These are phyloP conservation scores for Leucoma salicis DNA, from an alignment of 2,888 invertebrate genomes.

Conservation along the genomic window DNA sequence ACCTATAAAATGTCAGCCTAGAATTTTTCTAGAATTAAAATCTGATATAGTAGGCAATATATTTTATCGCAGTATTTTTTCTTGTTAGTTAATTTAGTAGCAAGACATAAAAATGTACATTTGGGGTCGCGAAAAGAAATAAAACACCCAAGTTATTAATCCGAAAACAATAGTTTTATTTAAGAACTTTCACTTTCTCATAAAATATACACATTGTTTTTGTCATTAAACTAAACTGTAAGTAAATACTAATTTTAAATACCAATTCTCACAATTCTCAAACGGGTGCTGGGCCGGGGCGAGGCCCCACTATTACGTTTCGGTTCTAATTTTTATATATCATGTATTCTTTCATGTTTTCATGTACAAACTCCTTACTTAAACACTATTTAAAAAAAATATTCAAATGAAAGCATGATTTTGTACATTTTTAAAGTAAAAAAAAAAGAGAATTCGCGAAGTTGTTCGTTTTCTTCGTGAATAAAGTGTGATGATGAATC, in stretches of 20 bases:
- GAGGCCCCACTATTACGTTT: slow-evolving; percentile 53
- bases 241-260: slow-evolving; percentile 83
- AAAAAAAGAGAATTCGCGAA: slow-evolving; percentile 59
- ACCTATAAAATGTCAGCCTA: background rate
- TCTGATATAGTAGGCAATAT: too few species aligned
- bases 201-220: slow-evolving; percentile 83
- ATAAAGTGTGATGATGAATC: slow-evolving; percentile 78
- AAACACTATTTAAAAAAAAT: slow-evolving; percentile 74
- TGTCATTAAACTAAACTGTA: slow-evolving; percentile 82
- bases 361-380: slow-evolving; percentile 77
- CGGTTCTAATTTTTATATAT: slow-evolving; percentile 43
- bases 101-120: background rate
- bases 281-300: slow-evolving; percentile 52
- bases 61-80: background rate
- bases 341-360: slow-evolving; percentile 63
- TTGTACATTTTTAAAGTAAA: slow-evolving; percentile 78
- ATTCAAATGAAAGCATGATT: slow-evolving; percentile 78
- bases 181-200: slow-evolving; percentile 82
- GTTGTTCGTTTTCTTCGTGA: slow-evolving; percentile 60
- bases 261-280: slow-evolving; percentile 74
- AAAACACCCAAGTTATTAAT: slow-evolving; percentile 75
- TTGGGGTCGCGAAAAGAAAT: slow-evolving; percentile 43
- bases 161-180: slow-evolving; percentile 83
- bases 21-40: too few species aligned
- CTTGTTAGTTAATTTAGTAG: background rate